phyloP scores from a whole-genome alignment of 1,140 invertebrate species.

The Drosophila athabasca region DNA sequence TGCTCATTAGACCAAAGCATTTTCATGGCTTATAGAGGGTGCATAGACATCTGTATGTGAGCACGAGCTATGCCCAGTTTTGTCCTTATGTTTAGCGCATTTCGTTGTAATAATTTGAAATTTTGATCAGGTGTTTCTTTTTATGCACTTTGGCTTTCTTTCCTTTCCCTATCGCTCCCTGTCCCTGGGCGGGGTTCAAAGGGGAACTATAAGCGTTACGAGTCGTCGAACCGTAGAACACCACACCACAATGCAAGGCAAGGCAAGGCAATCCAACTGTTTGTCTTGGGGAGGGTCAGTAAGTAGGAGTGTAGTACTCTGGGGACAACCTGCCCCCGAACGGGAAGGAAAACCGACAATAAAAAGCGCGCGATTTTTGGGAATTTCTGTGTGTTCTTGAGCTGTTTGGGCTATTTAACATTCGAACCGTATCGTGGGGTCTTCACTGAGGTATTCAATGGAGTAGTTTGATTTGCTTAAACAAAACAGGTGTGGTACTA shows the following conservation, averaged over 20 bases:
- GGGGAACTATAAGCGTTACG: slow-evolving; percentile 72
- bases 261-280: slow-evolving; percentile 16
- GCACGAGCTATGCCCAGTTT: slow-evolving; percentile 67
- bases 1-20: slow-evolving; percentile 80
- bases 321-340: slow-evolving; percentile 2
- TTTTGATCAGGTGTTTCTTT: slow-evolving; percentile 79
- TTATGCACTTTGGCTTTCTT: slow-evolving; percentile 67
- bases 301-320: too few relatives aligned
- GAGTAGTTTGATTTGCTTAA: slow-evolving; percentile 36
- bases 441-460: slow-evolving; percentile 17
- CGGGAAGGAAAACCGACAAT: slow-evolving; percentile 13
- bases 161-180: slow-evolving; percentile 2
- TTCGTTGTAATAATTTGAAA: slow-evolving; percentile 80
- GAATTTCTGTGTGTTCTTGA: slow-evolving; percentile 22
- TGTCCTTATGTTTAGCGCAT: slow-evolving; percentile 73
- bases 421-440: slow-evolving; percentile 68
- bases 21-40: slow-evolving; percentile 43
- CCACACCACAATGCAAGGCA: slow-evolving; percentile 34
- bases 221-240: slow-evolving; percentile 74
- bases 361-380: slow-evolving; percentile 63
- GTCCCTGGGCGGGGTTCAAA: slow-evolving; percentile 54
- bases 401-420: slow-evolving; percentile 59
- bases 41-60: slow-evolving; percentile 40
- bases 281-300: slow-evolving; percentile 13
- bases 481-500: slow-evolving; percentile 14